These are phyloP conservation scores for Helicoverpa armigera DNA, from an alignment of 1,140 invertebrate species.

Conservation along the genomic window DNA sequence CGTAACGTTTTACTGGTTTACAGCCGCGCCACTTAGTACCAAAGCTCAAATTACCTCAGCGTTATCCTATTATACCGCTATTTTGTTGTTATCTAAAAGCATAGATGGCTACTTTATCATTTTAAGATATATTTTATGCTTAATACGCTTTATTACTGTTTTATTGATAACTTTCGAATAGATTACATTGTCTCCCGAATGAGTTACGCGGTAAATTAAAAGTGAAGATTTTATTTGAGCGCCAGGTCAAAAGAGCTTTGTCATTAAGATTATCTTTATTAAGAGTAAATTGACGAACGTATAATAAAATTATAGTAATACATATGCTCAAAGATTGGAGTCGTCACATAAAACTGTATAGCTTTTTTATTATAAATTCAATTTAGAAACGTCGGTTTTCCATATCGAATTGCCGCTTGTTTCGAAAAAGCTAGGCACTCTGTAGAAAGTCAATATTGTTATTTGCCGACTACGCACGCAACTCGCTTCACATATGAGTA, in stretches of 20 bases:
- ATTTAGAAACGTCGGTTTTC: background rate
- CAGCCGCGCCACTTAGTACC: slow-evolving; percentile 64
- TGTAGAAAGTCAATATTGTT: slow-evolving; percentile 35
- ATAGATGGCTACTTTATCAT: slow-evolving; percentile 34
- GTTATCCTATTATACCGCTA: slow-evolving; percentile 53
- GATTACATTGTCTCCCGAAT: slow-evolving; percentile 17
- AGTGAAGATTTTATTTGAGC: slow-evolving; percentile 25
- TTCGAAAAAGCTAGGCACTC: slow-evolving; percentile 3
- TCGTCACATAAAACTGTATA: slow-evolving; percentile 11
- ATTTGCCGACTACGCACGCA: slow-evolving; percentile 32
- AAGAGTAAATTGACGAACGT: slow-evolving; percentile 34
- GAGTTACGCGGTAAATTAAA: slow-evolving; percentile 24
- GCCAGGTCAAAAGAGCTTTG: slow-evolving; percentile 31
- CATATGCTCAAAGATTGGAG: slow-evolving; percentile 11
- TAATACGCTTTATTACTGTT: slow-evolving; percentile 23
- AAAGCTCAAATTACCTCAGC: slow-evolving; percentile 68
- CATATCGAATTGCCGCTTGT: background rate
- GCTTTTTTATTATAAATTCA: slow-evolving; percentile 10
- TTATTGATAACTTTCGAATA: slow-evolving; percentile 30
- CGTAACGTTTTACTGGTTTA: slow-evolving; percentile 74
- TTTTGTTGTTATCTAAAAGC: slow-evolving; percentile 50
- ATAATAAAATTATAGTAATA: slow-evolving; percentile 38
- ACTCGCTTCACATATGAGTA: slow-evolving; percentile 49
- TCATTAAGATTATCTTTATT: slow-evolving; percentile 30
- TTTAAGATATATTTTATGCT: slow-evolving; percentile 17